Percentiles rank a stretch among this genome's conserved stretches.
Evolutionary conservation across 2,113 vertebrate species (phyloP).

Genomic region (Hystrix cristata): DNA sequence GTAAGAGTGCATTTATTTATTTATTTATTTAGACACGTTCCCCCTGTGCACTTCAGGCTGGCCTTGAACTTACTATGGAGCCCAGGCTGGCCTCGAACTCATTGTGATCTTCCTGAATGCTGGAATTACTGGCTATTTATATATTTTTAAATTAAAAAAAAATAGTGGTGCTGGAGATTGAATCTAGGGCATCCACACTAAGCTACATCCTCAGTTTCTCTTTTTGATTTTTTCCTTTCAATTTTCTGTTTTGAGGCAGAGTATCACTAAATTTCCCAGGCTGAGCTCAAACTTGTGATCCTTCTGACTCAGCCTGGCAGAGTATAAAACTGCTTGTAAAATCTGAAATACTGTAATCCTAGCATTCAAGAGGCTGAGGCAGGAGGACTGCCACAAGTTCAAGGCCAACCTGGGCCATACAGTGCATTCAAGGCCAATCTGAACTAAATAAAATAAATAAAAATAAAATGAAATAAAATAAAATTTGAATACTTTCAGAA

Average conservation of each 20-base stretch:
- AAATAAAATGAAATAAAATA: constrained; percentile 23
- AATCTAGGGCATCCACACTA: background rate
- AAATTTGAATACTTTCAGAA: constrained; percentile 50
- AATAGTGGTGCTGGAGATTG: background rate
- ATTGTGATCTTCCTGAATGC: background rate
- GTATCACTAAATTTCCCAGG: background rate
- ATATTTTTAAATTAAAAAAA: background rate
- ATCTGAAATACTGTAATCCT: background rate
- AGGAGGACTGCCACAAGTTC: background rate
- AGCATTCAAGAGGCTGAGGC: background rate
- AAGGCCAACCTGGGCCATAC: background rate
- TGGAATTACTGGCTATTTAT: background rate
- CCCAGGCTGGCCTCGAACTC: background rate
- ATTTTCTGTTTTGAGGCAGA: background rate
- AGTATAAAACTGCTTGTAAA: background rate
- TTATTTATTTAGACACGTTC: background rate
- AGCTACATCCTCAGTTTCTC: background rate
- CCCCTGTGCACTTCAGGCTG: background rate
- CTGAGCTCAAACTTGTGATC: background rate
- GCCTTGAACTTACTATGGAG: too few species aligned
- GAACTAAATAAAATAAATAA: background rate
- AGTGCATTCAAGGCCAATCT: background rate
- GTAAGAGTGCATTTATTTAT: constrained; percentile 17
- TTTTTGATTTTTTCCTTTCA: background rate
- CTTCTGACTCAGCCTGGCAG: background rate